Percentiles rank a stretch among this genome's conserved stretches.
Evolutionary conservation across 2,113 vertebrate species (phyloP).

Genomic region (Petaurus breviceps): DNA sequence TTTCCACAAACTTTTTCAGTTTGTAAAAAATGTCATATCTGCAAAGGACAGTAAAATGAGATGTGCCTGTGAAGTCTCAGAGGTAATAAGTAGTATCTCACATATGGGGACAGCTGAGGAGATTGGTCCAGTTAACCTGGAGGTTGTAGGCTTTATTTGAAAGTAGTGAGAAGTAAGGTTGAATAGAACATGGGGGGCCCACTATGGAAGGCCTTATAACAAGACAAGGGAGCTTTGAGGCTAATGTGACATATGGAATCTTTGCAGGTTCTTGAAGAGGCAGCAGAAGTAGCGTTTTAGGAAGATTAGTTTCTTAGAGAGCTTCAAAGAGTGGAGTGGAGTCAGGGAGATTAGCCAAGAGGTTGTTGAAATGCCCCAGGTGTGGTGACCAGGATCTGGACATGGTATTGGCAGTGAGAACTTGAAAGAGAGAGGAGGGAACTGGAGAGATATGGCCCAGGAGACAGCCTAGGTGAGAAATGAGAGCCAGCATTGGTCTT

Average conservation of each 20-base stretch:
- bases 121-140: neutral
- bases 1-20: neutral
- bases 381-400: neutral
- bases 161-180: neutral
- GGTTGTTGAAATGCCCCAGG: neutral
- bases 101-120: neutral
- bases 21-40: neutral
- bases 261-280: neutral
- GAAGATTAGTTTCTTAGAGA: neutral
- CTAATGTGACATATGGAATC: neutral
- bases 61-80: neutral
- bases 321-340: neutral
- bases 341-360: neutral
- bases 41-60: too few species aligned
- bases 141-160: neutral
- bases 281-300: neutral
- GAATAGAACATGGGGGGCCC: neutral
- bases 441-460: neutral
- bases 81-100: neutral
- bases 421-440: neutral
- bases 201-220: constrained; percentile 17
- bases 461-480: too few species aligned
- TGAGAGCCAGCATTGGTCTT: neutral
- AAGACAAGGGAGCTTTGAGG: neutral
- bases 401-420: neutral